These are phyloP conservation scores for Pungitius pungitius DNA, from an alignment of 2,113 vertebrate species.

Conservation along the genomic window DNA sequence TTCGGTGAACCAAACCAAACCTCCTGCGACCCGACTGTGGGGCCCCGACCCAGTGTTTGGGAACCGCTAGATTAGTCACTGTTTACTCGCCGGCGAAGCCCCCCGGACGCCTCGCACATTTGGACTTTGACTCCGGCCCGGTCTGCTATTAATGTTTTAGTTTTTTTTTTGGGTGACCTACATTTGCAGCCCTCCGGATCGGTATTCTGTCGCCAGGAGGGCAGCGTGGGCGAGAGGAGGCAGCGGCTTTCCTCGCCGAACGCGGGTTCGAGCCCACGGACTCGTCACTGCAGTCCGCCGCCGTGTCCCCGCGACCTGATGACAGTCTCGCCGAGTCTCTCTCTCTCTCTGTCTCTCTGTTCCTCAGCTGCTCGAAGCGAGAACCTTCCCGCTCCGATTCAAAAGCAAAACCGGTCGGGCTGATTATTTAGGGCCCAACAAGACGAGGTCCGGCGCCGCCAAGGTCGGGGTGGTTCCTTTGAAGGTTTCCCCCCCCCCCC, in stretches of 20 bases:
- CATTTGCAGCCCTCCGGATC: constrained; percentile 60
- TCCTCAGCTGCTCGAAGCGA: constrained; percentile 39
- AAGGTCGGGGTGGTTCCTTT: too few relatives aligned
- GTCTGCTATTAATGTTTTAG: constrained; percentile 78
- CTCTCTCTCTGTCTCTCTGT: not conserved
- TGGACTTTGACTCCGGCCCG: constrained; percentile 74
- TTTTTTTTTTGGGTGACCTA: constrained; percentile 80
- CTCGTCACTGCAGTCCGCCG: not conserved
- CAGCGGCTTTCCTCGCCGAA: constrained; percentile 36
- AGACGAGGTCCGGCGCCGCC: too few relatives aligned
- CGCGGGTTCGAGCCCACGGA: constrained; percentile 14
- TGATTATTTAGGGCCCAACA: constrained; percentile 54
- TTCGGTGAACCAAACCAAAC: not conserved
- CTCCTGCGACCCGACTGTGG: not conserved
- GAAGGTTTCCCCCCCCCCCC: too few relatives aligned
- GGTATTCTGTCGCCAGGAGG: constrained; percentile 45
- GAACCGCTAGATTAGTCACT: constrained; percentile 42
- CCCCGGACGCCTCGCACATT: constrained; percentile 53
- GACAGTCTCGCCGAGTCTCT: not conserved
- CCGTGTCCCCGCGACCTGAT: not conserved
- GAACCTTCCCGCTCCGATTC: constrained; percentile 51
- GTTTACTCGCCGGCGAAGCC: constrained; percentile 54
- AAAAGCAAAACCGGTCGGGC: constrained; percentile 54
- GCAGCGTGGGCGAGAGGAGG: constrained; percentile 65
- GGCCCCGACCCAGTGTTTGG: not conserved